phyloP scores from a whole-genome alignment of 1,140 invertebrate species.

The Streblospio benedicti region DNA sequence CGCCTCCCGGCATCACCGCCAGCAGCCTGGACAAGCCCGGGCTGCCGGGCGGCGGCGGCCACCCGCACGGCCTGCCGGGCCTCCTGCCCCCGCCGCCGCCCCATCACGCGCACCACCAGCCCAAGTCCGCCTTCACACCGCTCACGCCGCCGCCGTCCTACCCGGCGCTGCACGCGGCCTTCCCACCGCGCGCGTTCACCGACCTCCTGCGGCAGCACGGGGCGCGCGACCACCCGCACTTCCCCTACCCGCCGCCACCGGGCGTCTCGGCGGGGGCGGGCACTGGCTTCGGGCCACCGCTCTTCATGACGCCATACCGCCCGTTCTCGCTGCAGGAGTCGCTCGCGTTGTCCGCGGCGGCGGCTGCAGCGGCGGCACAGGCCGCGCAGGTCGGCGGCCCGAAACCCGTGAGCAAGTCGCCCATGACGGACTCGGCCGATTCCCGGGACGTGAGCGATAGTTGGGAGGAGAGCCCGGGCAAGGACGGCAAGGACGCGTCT shows the following conservation, averaged over 20 bases:
- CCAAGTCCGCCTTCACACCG: slow-evolving; percentile 43
- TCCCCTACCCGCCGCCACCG: slow-evolving; percentile 20
- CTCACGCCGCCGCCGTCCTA: slow-evolving; percentile 23
- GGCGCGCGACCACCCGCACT: slow-evolving; percentile 23
- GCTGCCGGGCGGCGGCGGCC: background rate
- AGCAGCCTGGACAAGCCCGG: background rate
- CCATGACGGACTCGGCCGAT: no score
- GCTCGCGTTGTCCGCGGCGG: no score
- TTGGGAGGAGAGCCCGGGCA: no score
- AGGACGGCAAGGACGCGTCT: no score
- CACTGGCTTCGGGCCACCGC: slow-evolving; percentile 3
- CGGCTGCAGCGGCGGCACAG: no score
- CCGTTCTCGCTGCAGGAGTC: no score
- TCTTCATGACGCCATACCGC: slow-evolving; percentile 12
- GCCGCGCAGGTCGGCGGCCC: no score
- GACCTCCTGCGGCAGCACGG: slow-evolving; percentile 27
- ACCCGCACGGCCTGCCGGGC: no score
- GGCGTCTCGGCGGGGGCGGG: background rate
- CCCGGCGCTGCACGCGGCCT: slow-evolving; percentile 38
- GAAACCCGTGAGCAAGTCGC: no score
- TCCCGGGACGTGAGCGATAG: no score
- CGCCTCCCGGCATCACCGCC: slow-evolving; percentile 10
- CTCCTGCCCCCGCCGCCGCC: no score
- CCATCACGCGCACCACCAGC: slow-evolving; percentile 22
- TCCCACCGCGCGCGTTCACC: slow-evolving; percentile 28